Conservation (phyloP, 2,797 vertebrate genomes). For the Mionectes olivaceus region DNA sequence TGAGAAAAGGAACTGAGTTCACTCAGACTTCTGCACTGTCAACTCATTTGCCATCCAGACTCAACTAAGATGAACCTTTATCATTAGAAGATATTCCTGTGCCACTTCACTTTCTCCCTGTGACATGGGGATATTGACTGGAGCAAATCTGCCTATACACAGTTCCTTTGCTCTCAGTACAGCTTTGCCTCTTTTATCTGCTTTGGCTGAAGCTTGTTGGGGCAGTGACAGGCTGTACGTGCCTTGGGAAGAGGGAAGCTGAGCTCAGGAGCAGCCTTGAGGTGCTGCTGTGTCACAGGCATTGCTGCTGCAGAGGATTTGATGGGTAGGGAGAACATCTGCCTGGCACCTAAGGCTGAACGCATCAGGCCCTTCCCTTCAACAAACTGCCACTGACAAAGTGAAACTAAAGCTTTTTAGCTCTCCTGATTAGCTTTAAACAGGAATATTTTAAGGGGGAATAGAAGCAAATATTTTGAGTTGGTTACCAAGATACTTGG, state of each 20-base stretch:
- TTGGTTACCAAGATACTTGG: background rate
- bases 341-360: background rate
- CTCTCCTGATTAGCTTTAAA: background rate
- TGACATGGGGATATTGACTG: accelerated
- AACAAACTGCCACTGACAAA: background rate
- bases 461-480: background rate
- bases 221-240: accelerated
- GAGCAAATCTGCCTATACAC: background rate
- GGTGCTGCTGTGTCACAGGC: background rate
- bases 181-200: background rate
- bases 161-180: background rate
- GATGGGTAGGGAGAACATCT: slow-evolving; percentile 15
- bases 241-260: background rate
- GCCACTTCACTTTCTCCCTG: background rate
- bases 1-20: background rate
- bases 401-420: background rate
- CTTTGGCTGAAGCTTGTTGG: background rate
- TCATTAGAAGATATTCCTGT: background rate
- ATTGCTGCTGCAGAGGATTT: background rate
- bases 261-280: background rate
- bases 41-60: background rate
- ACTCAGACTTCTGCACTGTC: background rate
- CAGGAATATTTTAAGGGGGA: background rate
- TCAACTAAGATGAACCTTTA: background rate
- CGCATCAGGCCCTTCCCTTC: background rate